phyloP scores from a whole-genome alignment of 2,113 vertebrate species.

The Gnathonemus echidnorhynchus region DNA sequence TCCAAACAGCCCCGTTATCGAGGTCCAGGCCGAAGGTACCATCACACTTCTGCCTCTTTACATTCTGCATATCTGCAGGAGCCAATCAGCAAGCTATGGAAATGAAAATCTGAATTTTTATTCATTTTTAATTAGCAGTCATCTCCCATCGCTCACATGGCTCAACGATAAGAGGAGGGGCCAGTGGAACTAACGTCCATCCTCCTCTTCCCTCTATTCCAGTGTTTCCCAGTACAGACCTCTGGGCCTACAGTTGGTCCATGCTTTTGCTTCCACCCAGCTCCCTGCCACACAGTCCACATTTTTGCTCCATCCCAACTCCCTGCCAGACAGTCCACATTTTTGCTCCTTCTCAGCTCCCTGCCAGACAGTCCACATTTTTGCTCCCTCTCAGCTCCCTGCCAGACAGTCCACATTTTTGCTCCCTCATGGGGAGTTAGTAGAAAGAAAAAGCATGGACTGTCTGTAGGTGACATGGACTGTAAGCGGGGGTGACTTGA shows the following conservation, averaged over 20 bases:
- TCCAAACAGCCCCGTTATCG: neutral
- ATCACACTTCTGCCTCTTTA: neutral
- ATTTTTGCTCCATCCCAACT: too few relatives aligned
- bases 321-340: too few relatives aligned
- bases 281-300: too few relatives aligned
- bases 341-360: too few relatives aligned
- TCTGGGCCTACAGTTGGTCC: neutral
- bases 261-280: neutral
- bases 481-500: slow-evolving; percentile 5
- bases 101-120: neutral
- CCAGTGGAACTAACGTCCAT: neutral
- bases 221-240: neutral
- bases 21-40: neutral
- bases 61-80: neutral
- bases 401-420: too few relatives aligned
- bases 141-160: neutral
- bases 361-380: too few relatives aligned
- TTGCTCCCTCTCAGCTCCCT: neutral
- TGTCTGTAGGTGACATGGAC: neutral
- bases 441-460: too few relatives aligned
- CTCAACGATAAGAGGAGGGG: slow-evolving; percentile 39
- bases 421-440: too few relatives aligned
- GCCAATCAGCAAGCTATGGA: neutral
- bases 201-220: neutral
- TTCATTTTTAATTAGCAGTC: neutral